A percentile compares a stretch with the other conserved stretches of the same genome.
These are phyloP conservation scores for Sebastes steindachneri DNA, from an alignment of 2,797 vertebrate genomes.

Conservation along the genomic window DNA sequence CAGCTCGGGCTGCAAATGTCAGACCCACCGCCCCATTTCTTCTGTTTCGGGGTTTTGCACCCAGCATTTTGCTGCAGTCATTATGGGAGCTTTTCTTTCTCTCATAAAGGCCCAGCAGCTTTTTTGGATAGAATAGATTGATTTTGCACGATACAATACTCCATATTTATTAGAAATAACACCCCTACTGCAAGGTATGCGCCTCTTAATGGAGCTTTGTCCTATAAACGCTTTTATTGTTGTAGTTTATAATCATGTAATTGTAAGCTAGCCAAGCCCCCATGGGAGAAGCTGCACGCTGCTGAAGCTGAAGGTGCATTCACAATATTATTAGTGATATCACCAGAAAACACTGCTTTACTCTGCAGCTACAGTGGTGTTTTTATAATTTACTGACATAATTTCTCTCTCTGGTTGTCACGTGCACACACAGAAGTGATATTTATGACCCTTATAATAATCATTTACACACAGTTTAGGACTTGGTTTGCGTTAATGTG, in stretches of 20 bases:
- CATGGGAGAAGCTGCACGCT: slow-evolving; percentile 34
- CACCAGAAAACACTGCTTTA: slow-evolving; percentile 21
- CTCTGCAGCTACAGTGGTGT: not conserved
- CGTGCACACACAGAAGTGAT: not conserved
- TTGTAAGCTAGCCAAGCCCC: slow-evolving; percentile 16
- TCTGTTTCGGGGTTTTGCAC: not conserved
- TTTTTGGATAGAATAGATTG: slow-evolving; percentile 20
- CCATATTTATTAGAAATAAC: not conserved
- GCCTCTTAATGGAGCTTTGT: not conserved
- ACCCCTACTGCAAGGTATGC: not conserved
- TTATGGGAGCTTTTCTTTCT: slow-evolving; percentile 9
- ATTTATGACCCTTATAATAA: not conserved
- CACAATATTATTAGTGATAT: not conserved
- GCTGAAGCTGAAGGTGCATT: slow-evolving; percentile 31
- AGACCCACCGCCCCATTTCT: slow-evolving; percentile 24
- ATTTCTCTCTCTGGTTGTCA: not conserved
- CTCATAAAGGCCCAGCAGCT: slow-evolving; percentile 37
- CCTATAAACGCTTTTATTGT: not conserved
- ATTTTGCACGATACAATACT: slow-evolving; percentile 1
- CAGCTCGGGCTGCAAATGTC: slow-evolving; percentile 24
- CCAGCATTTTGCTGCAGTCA: slow-evolving; percentile 53
- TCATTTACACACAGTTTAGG: not conserved
- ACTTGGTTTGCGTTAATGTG: not conserved
- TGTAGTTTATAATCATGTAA: slow-evolving; percentile 26
- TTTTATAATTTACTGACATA: not conserved